Base-by-base conservation (phyloP, 2,797 vertebrate genomes). In the Leucoraja ocellata region DNA sequence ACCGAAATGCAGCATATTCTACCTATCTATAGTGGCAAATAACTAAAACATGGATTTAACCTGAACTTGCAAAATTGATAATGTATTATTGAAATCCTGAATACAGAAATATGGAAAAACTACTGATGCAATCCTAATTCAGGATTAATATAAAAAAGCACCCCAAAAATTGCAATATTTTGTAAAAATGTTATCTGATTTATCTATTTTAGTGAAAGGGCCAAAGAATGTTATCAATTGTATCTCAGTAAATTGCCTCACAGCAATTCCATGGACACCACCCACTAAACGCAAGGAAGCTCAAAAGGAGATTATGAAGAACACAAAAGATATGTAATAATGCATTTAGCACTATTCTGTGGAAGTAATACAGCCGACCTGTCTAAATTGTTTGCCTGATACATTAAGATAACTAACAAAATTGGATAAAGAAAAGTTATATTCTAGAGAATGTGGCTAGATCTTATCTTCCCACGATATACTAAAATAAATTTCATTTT, bases 221-320 rank as follows among this genome's bases (percentile, higher is more conserved):
- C 36, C 58, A 61, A 92, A 93, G 84, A 93, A 93, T 92, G 23
- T 92, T 92, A 92, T 92, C 93, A 74, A 39, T 58, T 28, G 10
- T 39, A 93, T 92, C 73, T 32, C 78, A 76, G 14, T 16, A 54
- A 39, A 36, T 46, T 93, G 74, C 74, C 92, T 3, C 46, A 61
- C 28, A 93, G 74, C 74, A 77, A 28, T 21, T 54, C 58, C 25
- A 65, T 18, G 39, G 54, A 91, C 88, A 76, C 74, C 58, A 74
- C 93, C 92, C 91, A 79, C 77, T 91, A 73, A 80, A 79, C 46
- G 36, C 23, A 68, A 86, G 58, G 18, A 65, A 65, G 32, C 61
- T 88, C 16, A 32, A 63, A 65, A 65, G 84, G n/a, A 36, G 28
- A 16, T 54, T 54, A 5, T 54, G 46, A 54, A 54, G 46, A 61